phyloP scores from a whole-genome alignment of 1,140 invertebrate genomes.

The Acyrthosiphon pisum region DNA sequence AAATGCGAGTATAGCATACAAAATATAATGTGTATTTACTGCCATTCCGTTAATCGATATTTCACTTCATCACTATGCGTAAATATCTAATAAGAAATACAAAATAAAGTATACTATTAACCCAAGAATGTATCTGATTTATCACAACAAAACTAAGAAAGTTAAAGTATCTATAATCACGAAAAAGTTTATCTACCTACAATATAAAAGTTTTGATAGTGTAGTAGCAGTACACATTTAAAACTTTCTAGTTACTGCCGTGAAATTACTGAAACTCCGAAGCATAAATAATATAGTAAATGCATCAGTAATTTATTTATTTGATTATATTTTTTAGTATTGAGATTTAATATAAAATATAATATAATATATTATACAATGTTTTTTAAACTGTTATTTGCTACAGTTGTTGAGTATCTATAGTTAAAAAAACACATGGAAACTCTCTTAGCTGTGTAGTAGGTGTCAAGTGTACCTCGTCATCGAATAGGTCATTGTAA shows the following conservation, averaged over 20 bases:
- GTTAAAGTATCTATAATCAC: constrained; percentile 2
- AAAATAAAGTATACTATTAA: neutral
- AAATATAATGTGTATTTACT: too few species aligned
- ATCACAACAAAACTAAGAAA: neutral
- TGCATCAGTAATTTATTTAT: neutral
- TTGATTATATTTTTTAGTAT: neutral
- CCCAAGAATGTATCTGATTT: neutral
- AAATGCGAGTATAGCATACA: neutral
- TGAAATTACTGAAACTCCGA: neutral
- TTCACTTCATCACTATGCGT: neutral
- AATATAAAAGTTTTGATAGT: neutral
- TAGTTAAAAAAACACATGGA: too few species aligned
- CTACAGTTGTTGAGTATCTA: too few species aligned
- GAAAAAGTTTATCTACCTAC: neutral
- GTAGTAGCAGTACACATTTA: neutral
- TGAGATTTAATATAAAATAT: neutral
- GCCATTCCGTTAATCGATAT: neutral
- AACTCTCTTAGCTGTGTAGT: neutral
- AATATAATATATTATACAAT: too few species aligned
- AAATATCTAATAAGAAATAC: neutral
- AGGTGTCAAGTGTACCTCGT: too few species aligned
- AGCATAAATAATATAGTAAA: neutral
- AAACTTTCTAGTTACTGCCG: constrained; percentile 10
- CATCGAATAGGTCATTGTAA: too few species aligned
- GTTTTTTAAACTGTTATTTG: too few species aligned